Evolutionary conservation across 2,113 vertebrate species (phyloP).

Genomic region (Telmatochromis sp.): DNA sequence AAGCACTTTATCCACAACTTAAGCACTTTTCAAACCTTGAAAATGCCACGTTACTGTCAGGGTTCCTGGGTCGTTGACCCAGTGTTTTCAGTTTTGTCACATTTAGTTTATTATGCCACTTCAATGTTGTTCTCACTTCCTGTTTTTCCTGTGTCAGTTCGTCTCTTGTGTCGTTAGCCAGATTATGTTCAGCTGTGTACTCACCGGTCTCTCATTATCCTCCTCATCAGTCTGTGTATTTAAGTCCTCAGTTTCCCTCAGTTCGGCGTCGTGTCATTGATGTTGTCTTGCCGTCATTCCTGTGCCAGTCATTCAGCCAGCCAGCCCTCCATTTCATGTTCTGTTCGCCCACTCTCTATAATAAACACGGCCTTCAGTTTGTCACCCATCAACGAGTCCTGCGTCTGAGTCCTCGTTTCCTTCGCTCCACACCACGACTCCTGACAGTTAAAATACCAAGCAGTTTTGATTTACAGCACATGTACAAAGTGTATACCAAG

Average conservation of each 20-base stretch:
- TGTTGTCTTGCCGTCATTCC: neutral
- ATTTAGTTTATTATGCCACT: neutral
- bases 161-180: neutral
- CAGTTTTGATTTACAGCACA: neutral
- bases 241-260: neutral
- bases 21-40: neutral
- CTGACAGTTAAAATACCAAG: neutral
- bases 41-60: neutral
- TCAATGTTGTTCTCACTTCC: neutral
- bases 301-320: neutral
- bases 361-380: neutral
- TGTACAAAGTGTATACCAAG: neutral
- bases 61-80: neutral
- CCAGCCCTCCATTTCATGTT: neutral
- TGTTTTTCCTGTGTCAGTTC: neutral
- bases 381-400: neutral
- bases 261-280: neutral
- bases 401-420: neutral
- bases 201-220: neutral
- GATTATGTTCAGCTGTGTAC: neutral
- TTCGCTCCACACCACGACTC: neutral
- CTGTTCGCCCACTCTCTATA: neutral
- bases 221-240: neutral
- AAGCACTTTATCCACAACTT: neutral
- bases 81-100: neutral